phyloP scores from a whole-genome alignment of 2,113 vertebrate genomes.

The Danionella cerebrum region DNA sequence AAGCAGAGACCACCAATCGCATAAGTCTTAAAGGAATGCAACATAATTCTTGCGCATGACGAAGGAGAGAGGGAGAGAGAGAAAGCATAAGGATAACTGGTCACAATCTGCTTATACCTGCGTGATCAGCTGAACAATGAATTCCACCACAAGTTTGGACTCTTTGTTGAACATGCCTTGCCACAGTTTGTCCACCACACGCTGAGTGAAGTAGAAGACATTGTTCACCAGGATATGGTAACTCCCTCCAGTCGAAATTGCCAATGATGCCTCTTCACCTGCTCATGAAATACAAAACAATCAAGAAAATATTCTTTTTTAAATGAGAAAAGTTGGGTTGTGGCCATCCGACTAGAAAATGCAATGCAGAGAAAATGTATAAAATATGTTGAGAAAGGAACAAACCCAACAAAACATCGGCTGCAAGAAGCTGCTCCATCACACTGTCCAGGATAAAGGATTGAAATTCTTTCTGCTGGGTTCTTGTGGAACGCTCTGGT shows the following conservation, averaged over 20 bases:
- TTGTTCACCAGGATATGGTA: conserved; percentile 97
- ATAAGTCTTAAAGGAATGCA: not conserved
- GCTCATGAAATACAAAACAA: conserved; percentile 21
- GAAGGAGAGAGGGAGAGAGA: not conserved
- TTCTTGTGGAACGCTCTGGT: conserved; percentile 92
- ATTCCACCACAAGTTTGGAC: conserved; percentile 95
- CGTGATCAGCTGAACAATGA: conserved; percentile 94
- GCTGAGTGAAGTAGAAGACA: conserved; percentile 95
- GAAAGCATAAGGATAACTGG: not conserved
- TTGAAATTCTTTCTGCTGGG: conserved; percentile 98
- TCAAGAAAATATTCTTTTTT: no score
- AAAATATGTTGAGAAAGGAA: no score
- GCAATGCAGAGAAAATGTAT: no score
- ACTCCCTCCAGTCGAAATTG: conserved; percentile 88
- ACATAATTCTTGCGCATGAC: not conserved
- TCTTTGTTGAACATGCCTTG: conserved; percentile 99
- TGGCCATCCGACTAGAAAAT: no score
- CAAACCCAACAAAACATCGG: conserved; percentile 90
- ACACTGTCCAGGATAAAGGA: conserved; percentile 93
- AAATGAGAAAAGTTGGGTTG: no score
- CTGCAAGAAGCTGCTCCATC: conserved; percentile 96
- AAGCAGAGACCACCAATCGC: not conserved
- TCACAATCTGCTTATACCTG: conserved; percentile 68
- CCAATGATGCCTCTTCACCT: conserved; percentile 95
- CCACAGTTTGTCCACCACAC: conserved; percentile 98